Conservation (phyloP, 2,888 invertebrate species). For the Eucera pruinosa region DNA sequence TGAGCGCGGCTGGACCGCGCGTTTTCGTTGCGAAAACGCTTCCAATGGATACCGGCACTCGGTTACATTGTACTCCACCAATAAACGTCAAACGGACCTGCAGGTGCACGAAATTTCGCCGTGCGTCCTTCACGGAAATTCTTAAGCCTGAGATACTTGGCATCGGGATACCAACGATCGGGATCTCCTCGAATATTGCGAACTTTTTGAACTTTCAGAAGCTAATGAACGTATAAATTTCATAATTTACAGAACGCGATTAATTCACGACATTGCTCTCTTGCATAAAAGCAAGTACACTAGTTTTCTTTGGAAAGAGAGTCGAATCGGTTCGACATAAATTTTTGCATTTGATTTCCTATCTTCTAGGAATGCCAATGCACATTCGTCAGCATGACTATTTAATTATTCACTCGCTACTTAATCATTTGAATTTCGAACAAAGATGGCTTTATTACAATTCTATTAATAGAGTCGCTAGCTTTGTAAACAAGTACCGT, state of each 20-base stretch:
- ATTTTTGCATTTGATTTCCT: too few relatives aligned
- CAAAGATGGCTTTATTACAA: too few relatives aligned
- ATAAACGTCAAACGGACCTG: slow-evolving; percentile 66
- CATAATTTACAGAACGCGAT: slow-evolving; percentile 6
- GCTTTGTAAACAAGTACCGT: too few relatives aligned
- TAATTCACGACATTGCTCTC: neutral
- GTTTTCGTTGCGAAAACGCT: slow-evolving; percentile 43
- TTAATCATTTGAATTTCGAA: too few relatives aligned
- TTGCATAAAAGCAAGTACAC: too few relatives aligned
- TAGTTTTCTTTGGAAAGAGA: too few relatives aligned
- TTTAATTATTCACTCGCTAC: too few relatives aligned
- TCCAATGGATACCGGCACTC: slow-evolving; percentile 17
- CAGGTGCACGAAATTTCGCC: slow-evolving; percentile 58
- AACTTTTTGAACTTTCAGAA: neutral
- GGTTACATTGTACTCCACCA: slow-evolving; percentile 55
- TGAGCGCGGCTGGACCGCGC: slow-evolving; percentile 30
- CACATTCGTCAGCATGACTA: too few relatives aligned
- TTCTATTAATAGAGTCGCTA: too few relatives aligned
- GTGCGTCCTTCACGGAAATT: slow-evolving; percentile 20
- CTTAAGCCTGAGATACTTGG: slow-evolving; percentile 34
- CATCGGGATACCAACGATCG: slow-evolving; percentile 23
- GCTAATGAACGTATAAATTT: slow-evolving; percentile 11
- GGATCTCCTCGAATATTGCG: neutral
- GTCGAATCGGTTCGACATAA: too few relatives aligned
- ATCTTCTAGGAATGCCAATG: too few relatives aligned